Conservation (phyloP, 2,797 vertebrate genomes). For the Gymnopithys bicolor region DNA sequence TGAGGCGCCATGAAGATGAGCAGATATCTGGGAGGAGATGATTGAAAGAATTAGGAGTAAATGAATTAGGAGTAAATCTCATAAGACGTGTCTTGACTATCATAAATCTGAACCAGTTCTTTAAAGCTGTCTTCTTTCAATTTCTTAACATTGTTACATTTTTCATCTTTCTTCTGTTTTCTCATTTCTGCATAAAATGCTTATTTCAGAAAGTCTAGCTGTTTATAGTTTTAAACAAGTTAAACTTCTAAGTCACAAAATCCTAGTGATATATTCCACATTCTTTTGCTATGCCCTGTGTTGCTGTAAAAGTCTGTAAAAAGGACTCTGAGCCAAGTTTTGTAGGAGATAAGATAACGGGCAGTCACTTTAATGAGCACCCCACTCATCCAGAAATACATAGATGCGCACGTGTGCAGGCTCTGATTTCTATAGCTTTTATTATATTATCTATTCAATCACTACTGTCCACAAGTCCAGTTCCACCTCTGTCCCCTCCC, state of each 20-base stretch:
- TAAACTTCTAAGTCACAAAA: background rate
- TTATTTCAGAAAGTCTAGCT: background rate
- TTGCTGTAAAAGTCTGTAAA: too few relatives aligned
- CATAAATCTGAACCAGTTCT: background rate
- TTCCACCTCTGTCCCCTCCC: too few relatives aligned
- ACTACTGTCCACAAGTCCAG: too few relatives aligned
- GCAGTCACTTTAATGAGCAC: too few relatives aligned
- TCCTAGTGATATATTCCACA: background rate
- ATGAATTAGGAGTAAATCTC: background rate
- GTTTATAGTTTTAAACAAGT: background rate
- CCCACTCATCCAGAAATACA: too few relatives aligned
- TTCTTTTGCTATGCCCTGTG: background rate
- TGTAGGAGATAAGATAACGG: too few relatives aligned
- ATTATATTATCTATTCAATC: too few relatives aligned
- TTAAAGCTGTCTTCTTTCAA: background rate
- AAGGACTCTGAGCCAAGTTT: too few relatives aligned
- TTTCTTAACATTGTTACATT: background rate
- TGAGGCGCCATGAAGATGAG: background rate
- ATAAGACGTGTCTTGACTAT: background rate
- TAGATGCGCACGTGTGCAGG: too few relatives aligned
- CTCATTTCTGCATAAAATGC: background rate
- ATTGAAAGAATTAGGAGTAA: background rate
- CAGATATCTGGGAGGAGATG: rapidly evolving
- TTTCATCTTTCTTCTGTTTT: background rate
- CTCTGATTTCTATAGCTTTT: too few relatives aligned